Evolutionary conservation across 2,888 invertebrate genomes (phyloP).

Genomic region (Cheilosia scutellata): DNA sequence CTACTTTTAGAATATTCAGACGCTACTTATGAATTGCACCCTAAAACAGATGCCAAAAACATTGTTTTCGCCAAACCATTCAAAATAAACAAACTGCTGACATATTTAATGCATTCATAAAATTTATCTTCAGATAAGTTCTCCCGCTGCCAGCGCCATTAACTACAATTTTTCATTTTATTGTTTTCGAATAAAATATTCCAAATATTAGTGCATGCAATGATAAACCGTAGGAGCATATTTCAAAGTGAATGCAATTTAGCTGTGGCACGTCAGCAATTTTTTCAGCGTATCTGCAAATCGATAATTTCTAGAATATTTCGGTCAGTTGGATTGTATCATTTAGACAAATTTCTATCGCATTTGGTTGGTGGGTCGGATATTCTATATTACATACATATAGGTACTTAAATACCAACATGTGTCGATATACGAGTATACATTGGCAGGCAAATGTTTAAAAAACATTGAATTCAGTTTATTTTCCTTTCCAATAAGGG

Average conservation of each 20-base stretch:
- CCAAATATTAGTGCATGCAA: neutral
- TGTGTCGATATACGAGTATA: neutral
- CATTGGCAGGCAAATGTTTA: constrained; percentile 17
- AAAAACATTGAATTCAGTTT: constrained; percentile 7
- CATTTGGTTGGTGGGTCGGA: neutral
- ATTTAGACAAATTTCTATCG: neutral
- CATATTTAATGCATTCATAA: neutral
- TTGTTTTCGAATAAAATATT: neutral
- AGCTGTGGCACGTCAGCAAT: constrained; percentile 3
- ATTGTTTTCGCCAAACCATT: neutral
- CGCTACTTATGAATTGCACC: neutral
- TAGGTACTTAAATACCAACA: neutral
- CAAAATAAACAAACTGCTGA: neutral
- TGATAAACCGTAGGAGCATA: neutral
- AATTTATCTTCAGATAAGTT: neutral
- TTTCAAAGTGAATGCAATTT: neutral
- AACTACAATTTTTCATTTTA: neutral
- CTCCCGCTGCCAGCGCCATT: neutral
- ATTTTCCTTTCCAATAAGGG: constrained; percentile 16
- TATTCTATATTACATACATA: neutral
- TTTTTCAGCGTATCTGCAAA: constrained; percentile 7
- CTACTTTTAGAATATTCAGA: neutral
- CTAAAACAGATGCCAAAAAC: neutral
- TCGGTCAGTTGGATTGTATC: neutral
- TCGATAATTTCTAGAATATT: constrained; percentile 1